Evolutionary conservation across 2,888 invertebrate species (phyloP), one percentile per base, ranked within the genome.

Genomic region (Anorthoa munda): DNA sequence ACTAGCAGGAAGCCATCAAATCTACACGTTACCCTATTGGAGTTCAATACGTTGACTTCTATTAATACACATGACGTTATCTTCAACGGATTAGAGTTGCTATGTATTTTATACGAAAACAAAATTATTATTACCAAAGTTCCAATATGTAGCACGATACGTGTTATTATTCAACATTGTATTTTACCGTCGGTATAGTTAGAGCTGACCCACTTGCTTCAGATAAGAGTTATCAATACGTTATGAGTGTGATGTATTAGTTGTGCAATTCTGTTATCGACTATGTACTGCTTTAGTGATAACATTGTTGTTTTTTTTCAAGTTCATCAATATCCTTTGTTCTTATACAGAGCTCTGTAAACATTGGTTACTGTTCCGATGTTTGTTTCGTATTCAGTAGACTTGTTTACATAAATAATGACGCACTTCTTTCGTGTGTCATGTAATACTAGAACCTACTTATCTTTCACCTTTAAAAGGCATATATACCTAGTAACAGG

Each of bases 141-240:
- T 53, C 51, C 67, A 86, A 84, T 87, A 86, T 81, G 70, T 31
- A 31, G 51, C 50, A 31, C 45, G 26, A 72, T 71, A 77, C 61
- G 72, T 83, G 78, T 89, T 82, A 87, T 87, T 83, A 86, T 85
- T 80, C 84, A 59, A 67, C 48, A 75, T 66, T 70, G 50, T 80
- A 68, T 72, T 78, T 84, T 70, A 56, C 53, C 86, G 91, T 92
- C 89, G 86, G 89, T 89, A 86, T 83, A 87, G 90, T 91, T 91
- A 89, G 89, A 91, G 87, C 91, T 95, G 95, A 95, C 95, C 95
- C 86, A 95, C 89, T 95, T 95, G 92, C 86, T 76, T 80, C 77
- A 87, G 94, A 95, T 95, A 94, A 93, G 88, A 77, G 85, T 90
- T 94, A 95, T 95, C 94, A 90, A 85, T 87, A 84, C 80, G 85